These are phyloP conservation scores for Diplosoma virens DNA, from an alignment of 23 tunicate genomes.

Conservation along the genomic window DNA sequence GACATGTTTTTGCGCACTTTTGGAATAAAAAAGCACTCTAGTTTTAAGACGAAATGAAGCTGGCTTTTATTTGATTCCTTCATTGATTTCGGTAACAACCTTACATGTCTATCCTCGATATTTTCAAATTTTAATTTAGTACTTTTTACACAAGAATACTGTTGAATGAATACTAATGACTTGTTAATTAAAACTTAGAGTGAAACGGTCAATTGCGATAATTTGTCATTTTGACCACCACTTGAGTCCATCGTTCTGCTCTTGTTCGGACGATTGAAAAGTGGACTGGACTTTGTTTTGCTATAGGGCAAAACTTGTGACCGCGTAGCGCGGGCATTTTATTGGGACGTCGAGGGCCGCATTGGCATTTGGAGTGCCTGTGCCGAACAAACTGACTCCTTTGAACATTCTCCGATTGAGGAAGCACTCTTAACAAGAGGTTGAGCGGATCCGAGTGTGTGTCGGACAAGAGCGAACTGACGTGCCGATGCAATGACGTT, in stretches of 20 bases:
- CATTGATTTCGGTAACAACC: too few relatives aligned
- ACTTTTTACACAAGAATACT: too few relatives aligned
- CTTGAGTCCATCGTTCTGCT: not conserved
- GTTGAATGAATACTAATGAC: too few relatives aligned
- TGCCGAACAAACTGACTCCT: not conserved
- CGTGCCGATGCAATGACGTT: not conserved
- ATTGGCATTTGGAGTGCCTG: constrained; percentile 21
- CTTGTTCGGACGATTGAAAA: not conserved
- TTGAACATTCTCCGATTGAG: constrained; percentile 9
- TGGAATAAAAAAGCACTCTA: too few relatives aligned
- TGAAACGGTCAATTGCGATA: too few relatives aligned
- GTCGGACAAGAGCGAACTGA: not conserved
- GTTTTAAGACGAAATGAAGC: too few relatives aligned
- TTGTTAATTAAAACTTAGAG: too few relatives aligned
- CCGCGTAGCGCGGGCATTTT: not conserved
- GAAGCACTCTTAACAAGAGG: constrained; percentile 17
- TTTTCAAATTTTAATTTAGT: too few relatives aligned
- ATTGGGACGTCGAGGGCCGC: not conserved
- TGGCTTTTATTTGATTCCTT: too few relatives aligned
- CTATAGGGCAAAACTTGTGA: not conserved
- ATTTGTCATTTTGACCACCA: not conserved
- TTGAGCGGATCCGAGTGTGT: not conserved
- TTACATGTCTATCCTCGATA: too few relatives aligned
- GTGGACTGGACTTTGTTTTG: not conserved
- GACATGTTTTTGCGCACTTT: too few relatives aligned